Base-by-base conservation (phyloP, 2,113 vertebrate genomes). In the Phalacrocorax brasilianus region DNA sequence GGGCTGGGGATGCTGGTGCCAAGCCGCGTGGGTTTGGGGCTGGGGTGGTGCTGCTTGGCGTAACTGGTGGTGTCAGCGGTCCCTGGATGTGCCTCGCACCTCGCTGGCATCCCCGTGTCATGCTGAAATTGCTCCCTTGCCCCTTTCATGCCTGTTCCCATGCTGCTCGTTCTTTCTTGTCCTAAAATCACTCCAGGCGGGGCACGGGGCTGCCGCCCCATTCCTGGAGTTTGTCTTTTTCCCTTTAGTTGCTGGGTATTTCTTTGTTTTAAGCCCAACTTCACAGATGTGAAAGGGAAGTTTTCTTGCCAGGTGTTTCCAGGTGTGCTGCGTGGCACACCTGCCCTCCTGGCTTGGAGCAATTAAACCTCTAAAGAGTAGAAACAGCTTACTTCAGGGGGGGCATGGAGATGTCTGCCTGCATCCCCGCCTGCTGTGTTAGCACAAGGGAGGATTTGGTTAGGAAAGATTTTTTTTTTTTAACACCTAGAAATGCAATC, bases 351-450 rank as follows among this genome's bases (percentile, higher is more conserved):
- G 42, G 30, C 58, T 92, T 18, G 17, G 30, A 66, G 61, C 49
- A 24, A 11, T 83, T 30, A 24, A 77, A 73, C 50, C 59, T n/a
- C 2, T n/a, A 5, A 61, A 21, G 56, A 83, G 86, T 26, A 70
- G 38, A 35, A 92, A 18, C 28, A 7, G 47, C 83, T 86, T 17
- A 0, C 38, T 75, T 68, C 49, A 58, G 78, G 61, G 14, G 87
- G 93, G 73, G 70, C 74, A 68, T 84, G 85, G 91, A 65, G 66
- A 66, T 92, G 47, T 42, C 73, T 65, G n/a, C 91, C 79, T 52
- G 63, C 61, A 67, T 84, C 86, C 86, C 32, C 11, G 14, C 6
- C 63, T 47, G 26, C 79, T 0, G 3, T 27, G 28, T 1, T 26
- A 49, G 33, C 50, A 35, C 42, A 4, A 4, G 83, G 85, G 18